Conservation (phyloP, 2,888 invertebrate species). For the Apamea anceps region DNA sequence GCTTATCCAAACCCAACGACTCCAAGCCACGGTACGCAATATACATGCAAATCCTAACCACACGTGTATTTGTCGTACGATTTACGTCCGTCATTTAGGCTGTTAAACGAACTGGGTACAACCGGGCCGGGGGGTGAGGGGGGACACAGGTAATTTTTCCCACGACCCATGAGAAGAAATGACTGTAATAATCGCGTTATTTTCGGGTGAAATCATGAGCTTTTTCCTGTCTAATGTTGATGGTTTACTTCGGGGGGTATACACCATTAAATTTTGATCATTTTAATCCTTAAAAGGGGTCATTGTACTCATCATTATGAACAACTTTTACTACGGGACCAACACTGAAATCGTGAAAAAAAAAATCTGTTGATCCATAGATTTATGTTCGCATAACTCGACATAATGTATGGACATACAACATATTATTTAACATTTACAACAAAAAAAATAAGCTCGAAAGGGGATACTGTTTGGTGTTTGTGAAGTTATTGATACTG, state of each 20-base stretch:
- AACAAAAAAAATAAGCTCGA: no score
- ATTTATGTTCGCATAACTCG: no score
- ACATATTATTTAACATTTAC: no score
- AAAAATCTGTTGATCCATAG: no score
- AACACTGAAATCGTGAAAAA: no score
- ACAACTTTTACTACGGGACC: no score
- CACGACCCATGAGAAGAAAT: conserved; percentile 51
- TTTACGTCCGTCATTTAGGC: conserved; percentile 70
- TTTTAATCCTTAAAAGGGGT: no score
- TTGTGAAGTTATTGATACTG: no score
- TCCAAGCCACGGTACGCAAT: conserved; percentile 60
- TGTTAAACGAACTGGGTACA: conserved; percentile 63
- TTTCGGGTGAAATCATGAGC: conserved; percentile 51
- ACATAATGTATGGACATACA: no score
- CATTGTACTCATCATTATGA: no score
- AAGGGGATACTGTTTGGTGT: no score
- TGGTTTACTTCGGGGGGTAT: background rate
- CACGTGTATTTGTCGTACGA: conserved; percentile 65
- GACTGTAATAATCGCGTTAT: conserved; percentile 59
- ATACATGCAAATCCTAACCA: conserved; percentile 74
- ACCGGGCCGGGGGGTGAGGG: background rate
- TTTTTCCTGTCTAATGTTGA: conserved; percentile 28
- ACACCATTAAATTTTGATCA: no score
- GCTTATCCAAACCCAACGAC: conserved; percentile 3
- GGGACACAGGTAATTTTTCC: conserved; percentile 58